A percentile compares a stretch with the other conserved stretches of the same genome.
phyloP scores from a whole-genome alignment of 2,888 invertebrate species.

The Asteroscopus sphinx region DNA sequence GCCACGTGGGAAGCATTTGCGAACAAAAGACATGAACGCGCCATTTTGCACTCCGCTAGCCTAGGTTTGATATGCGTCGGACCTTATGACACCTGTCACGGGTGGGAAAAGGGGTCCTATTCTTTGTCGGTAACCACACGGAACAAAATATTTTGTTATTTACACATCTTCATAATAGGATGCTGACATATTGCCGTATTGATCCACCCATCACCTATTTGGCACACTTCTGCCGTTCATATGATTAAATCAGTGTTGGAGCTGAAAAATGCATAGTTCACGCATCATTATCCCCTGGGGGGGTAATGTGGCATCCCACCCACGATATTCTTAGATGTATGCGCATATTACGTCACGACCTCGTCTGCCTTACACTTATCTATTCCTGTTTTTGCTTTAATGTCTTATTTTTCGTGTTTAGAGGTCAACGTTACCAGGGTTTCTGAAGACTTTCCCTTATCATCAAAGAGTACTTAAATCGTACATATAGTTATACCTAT shows the following conservation, averaged over 20 bases:
- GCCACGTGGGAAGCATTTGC: too few relatives aligned
- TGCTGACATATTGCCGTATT: background rate
- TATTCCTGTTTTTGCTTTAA: conserved; percentile 18
- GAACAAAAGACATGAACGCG: too few relatives aligned
- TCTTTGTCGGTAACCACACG: too few relatives aligned
- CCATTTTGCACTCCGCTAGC: too few relatives aligned
- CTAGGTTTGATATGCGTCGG: too few relatives aligned
- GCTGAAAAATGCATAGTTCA: conserved; percentile 56
- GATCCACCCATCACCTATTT: conserved; percentile 5
- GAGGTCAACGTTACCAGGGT: background rate
- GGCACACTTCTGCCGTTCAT: conserved; percentile 3
- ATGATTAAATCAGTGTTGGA: conserved; percentile 2
- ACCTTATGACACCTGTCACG: too few relatives aligned
- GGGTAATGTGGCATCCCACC: conserved; percentile 60
- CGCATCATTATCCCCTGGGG: conserved; percentile 65
- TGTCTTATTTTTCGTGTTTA: conserved; percentile 22
- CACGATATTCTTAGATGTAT: conserved; percentile 58
- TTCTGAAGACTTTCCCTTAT: too few relatives aligned
- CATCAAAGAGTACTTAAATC: too few relatives aligned
- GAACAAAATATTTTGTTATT: too few relatives aligned
- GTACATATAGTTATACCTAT: too few relatives aligned
- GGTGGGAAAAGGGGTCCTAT: too few relatives aligned
- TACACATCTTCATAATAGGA: too few relatives aligned
- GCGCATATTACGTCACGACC: conserved; percentile 60
- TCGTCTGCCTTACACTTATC: conserved; percentile 33